Base-by-base conservation (phyloP, 2,113 vertebrate genomes). In the Promerops cafer region DNA sequence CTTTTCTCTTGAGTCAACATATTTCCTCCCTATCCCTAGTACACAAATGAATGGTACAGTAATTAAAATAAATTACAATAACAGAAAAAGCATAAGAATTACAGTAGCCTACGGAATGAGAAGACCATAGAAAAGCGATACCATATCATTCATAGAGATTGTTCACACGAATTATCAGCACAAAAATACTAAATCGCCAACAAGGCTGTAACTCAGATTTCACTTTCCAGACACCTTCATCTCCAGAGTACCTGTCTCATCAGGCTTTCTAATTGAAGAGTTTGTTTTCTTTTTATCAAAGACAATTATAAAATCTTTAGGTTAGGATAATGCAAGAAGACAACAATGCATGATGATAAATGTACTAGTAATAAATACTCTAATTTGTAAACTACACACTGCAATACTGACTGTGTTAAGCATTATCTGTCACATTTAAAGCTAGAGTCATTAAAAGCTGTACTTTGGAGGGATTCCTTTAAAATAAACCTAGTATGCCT, bases 101-200 rank as follows among this genome's bases (percentile, higher is more conserved):
- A 54, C 2, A 4, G 16, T 37, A 69, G 26, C n/a, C 23, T 70
- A 86, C 0, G 0, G 42, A 82, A 65, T 18, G 11, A 85, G 39
- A 75, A 83, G 14, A 81, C 40, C 15, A 76, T 3, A 45, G n/a
- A 39, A 65, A 72, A 54, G 10, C 23, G 13, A 52, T 21, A 52
- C 8, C 1, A 0, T 44, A 24, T 17, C 3, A 54, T 66, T 35
- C 54, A 69, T n/a, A 61, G 11, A 60, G 30, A 26, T 39, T 75
- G 79, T 37, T 61, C n/a, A 27, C n/a, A 56, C 6, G 81, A 90
- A 81, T 21, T 31, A 78, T 45, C 14, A 90, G 6, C 12, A 79
- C 16, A 11, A 75, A 71, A 61, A 42, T 22, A 2, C 14, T 44
- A 57, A 59, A 50, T 15, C 3, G 1, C 33, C 8, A 1, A 33